These are phyloP conservation scores for Synanthedon andrenaeformis DNA, from an alignment of 2,888 invertebrate species.

Conservation along the genomic window DNA sequence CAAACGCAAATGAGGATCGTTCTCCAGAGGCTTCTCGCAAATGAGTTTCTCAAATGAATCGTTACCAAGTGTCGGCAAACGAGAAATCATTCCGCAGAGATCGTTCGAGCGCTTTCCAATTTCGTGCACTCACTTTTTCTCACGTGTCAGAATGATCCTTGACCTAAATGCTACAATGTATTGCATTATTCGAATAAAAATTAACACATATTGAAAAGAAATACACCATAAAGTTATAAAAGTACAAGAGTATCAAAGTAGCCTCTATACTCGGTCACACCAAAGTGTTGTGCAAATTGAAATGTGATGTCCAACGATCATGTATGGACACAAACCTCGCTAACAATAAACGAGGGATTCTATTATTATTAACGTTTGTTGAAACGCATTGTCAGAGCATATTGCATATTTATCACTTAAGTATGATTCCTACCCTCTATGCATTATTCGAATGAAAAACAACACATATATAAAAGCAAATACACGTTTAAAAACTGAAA, in stretches of 20 bases:
- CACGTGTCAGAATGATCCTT: constrained; percentile 8
- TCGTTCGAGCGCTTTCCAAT: constrained; percentile 39
- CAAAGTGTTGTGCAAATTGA: no score
- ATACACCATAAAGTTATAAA: not conserved
- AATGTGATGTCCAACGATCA: no score
- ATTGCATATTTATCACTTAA: no score
- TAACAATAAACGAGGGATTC: no score
- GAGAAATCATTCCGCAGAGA: constrained; percentile 39
- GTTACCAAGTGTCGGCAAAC: constrained; percentile 50
- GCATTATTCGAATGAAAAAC: not conserved
- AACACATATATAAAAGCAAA: not conserved
- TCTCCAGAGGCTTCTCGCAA: constrained; percentile 45
- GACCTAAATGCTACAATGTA: not conserved
- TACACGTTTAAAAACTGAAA: not conserved
- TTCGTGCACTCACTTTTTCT: constrained; percentile 32
- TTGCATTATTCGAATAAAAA: not conserved
- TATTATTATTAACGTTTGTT: no score
- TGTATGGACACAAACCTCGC: no score
- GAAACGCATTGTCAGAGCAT: no score
- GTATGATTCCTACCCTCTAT: not conserved
- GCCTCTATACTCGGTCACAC: no score
- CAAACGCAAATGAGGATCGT: constrained; percentile 55
- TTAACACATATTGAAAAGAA: not conserved
- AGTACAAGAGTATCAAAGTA: no score
- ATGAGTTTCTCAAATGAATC: constrained; percentile 63